Conservation (phyloP, 2,113 vertebrate species). For the Myodes glareolus region DNA sequence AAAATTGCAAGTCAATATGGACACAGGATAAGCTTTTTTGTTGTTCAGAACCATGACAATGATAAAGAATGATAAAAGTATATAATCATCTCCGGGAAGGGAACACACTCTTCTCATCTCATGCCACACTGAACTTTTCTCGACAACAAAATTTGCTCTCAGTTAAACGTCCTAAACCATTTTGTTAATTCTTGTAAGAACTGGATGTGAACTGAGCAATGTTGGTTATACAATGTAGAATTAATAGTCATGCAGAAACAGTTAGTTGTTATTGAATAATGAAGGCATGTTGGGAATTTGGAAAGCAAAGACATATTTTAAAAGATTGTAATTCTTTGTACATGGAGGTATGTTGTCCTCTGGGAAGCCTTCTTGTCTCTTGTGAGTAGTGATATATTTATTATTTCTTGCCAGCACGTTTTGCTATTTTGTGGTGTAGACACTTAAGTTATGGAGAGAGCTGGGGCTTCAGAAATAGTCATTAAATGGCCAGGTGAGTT, state of each 20-base stretch:
- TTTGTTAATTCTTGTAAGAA: neutral
- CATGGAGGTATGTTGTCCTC: neutral
- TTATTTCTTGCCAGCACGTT: neutral
- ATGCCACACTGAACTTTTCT: neutral
- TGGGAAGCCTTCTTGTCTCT: neutral
- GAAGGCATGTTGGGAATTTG: neutral
- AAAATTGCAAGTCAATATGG: neutral
- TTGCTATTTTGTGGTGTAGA: neutral
- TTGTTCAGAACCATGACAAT: neutral
- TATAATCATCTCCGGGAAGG: neutral
- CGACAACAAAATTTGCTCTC: neutral
- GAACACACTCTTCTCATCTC: neutral
- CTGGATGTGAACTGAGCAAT: neutral
- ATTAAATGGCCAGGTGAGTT: neutral
- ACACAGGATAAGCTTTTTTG: neutral
- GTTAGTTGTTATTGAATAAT: neutral
- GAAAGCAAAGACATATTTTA: conserved; percentile 4
- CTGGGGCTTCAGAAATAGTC: neutral
- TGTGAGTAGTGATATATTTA: neutral
- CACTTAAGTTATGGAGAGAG: neutral
- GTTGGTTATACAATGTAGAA: neutral
- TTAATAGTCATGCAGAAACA: neutral
- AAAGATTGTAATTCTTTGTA: neutral
- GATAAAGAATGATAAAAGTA: neutral
- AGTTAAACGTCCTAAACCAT: neutral